These are phyloP conservation scores for Eulithis testata DNA, from an alignment of 2,888 invertebrate genomes.

Conservation along the genomic window DNA sequence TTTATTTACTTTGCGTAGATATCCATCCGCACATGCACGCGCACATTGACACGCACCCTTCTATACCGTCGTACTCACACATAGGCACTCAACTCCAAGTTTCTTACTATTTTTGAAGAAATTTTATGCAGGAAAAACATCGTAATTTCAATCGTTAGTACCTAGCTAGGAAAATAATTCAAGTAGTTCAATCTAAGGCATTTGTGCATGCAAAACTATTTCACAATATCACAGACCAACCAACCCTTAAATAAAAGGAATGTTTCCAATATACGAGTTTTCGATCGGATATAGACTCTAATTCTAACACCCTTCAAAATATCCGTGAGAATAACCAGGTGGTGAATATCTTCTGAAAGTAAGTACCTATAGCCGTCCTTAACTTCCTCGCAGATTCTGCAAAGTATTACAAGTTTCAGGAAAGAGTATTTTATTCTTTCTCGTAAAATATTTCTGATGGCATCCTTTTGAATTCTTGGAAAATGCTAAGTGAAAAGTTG, in stretches of 20 bases:
- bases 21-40: too few species aligned
- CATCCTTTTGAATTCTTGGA: constrained; percentile 47
- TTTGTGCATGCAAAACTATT: too few species aligned
- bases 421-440: constrained; percentile 50
- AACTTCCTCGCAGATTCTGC: constrained; percentile 58
- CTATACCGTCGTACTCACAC: too few species aligned
- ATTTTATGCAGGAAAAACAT: too few species aligned
- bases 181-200: too few species aligned
- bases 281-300: constrained; percentile 54
- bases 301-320: constrained; percentile 49
- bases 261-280: constrained; percentile 50
- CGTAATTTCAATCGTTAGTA: too few species aligned
- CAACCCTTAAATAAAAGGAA: constrained; percentile 7
- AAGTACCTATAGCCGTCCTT: constrained; percentile 44
- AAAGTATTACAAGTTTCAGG: constrained; percentile 61
- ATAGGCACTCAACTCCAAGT: too few species aligned
- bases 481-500: constrained; percentile 48
- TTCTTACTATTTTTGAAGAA: too few species aligned
- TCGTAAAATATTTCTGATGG: constrained; percentile 48
- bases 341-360: constrained; percentile 38
- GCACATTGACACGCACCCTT: too few species aligned
- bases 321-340: constrained; percentile 60
- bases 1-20: too few species aligned
- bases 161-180: too few species aligned
- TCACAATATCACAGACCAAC: neutral